These are phyloP conservation scores for Hozukius guyotensis DNA, from an alignment of 2,797 vertebrate species.

Conservation along the genomic window DNA sequence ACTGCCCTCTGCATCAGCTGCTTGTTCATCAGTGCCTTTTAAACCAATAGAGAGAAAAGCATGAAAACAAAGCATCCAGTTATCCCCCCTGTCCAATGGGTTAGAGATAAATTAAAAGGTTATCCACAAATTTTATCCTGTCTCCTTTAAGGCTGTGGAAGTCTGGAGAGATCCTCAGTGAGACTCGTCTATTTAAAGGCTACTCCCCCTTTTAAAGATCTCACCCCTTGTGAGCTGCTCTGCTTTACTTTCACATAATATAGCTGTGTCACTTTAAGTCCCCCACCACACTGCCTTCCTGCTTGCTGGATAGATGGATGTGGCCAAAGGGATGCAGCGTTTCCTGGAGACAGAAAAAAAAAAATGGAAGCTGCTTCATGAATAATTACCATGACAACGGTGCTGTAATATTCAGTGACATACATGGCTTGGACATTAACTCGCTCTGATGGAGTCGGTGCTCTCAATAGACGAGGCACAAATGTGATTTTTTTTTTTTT, in stretches of 20 bases:
- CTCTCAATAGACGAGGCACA: conserved; percentile 17
- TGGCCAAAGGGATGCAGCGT: conserved; percentile 48
- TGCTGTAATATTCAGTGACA: conserved; percentile 27
- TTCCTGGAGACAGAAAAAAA: conserved; percentile 38
- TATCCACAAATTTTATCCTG: conserved; percentile 1
- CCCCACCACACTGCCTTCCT: conserved; percentile 38
- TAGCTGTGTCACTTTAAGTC: conserved; percentile 75
- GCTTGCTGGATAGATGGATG: conserved; percentile 40
- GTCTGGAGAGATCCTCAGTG: conserved; percentile 33
- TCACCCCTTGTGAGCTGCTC: conserved; percentile 75
- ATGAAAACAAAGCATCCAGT: conserved; percentile 35
- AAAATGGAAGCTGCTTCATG: conserved; percentile 23
- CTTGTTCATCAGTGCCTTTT: conserved; percentile 63
- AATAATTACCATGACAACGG: conserved; percentile 53
- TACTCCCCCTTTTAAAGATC: conserved; percentile 55
- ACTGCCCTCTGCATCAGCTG: conserved; percentile 70
- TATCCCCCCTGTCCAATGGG: background rate
- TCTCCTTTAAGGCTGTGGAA: conserved; percentile 25
- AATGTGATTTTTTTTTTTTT: background rate
- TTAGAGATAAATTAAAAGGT: conserved; percentile 1
- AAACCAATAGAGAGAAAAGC: conserved; percentile 35
- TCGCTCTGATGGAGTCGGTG: conserved; percentile 24
- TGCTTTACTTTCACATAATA: conserved; percentile 71
- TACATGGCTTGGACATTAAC: conserved; percentile 24
- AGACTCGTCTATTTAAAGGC: conserved; percentile 59